Conservation (phyloP, 2,888 invertebrate species). For the Crocallis elinguaria region DNA sequence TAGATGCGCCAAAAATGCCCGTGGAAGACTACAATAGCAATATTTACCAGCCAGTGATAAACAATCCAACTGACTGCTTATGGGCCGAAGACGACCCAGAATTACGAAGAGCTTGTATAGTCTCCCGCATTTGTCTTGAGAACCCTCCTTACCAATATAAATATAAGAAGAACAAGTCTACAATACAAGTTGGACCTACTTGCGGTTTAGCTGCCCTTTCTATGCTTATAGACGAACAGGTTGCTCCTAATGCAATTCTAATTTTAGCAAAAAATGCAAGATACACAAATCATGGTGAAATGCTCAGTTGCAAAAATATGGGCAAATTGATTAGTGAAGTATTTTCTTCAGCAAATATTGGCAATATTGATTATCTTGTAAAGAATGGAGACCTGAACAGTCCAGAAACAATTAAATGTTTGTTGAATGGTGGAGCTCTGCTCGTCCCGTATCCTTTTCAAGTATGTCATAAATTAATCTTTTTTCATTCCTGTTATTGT, state of each 20-base stretch:
- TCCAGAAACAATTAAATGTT: conserved; percentile 75
- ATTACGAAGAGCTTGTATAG: conserved; percentile 83
- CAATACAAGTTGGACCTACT: conserved; percentile 87
- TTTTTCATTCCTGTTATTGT: too few relatives aligned
- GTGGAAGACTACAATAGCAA: conserved; percentile 31
- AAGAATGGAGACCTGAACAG: conserved; percentile 75
- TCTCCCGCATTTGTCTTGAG: conserved; percentile 80
- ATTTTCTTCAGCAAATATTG: conserved; percentile 73
- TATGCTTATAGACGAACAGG: conserved; percentile 88
- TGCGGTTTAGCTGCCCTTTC: conserved; percentile 95
- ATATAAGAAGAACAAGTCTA: conserved; percentile 68
- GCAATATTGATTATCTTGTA: conserved; percentile 63
- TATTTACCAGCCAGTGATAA: conserved; percentile 17
- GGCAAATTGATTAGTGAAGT: conserved; percentile 85
- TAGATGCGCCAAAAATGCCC: conserved; percentile 3
- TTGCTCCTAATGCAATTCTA: conserved; percentile 84
- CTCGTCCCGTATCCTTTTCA: conserved; percentile 87
- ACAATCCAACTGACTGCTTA: conserved; percentile 67
- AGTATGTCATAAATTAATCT: too few relatives aligned
- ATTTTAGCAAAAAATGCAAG: conserved; percentile 86
- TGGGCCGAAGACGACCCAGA: conserved; percentile 86
- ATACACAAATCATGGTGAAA: conserved; percentile 94
- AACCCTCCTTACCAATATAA: conserved; percentile 77
- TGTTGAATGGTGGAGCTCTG: conserved; percentile 84
- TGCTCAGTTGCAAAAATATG: conserved; percentile 92